Percentiles rank a stretch among this genome's conserved stretches.
These are phyloP conservation scores for Brachypteracias leptosomus DNA, from an alignment of 2,113 vertebrate genomes.

Conservation along the genomic window DNA sequence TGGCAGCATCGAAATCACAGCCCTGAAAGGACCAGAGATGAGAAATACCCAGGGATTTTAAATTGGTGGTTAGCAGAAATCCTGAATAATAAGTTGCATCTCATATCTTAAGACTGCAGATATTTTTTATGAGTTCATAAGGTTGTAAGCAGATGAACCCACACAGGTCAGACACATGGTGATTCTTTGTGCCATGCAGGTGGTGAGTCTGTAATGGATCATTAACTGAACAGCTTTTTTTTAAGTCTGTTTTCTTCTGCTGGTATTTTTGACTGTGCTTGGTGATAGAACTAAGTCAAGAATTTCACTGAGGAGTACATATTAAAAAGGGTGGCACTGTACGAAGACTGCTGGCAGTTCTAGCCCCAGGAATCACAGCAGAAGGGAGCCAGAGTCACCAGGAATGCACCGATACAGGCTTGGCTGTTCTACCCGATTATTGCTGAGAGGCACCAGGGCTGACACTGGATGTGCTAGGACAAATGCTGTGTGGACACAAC, in stretches of 20 bases:
- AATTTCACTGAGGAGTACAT: not conserved
- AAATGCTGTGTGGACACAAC: not conserved
- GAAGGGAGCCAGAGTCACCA: not conserved
- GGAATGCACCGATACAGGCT: not conserved
- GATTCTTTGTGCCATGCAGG: not conserved
- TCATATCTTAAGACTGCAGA: not conserved
- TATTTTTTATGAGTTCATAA: not conserved
- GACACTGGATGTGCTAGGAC: not conserved
- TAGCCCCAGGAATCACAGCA: not conserved
- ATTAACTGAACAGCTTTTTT: not conserved
- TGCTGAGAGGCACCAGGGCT: not conserved
- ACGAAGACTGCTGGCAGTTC: not conserved
- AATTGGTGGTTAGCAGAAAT: not conserved
- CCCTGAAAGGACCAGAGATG: not conserved
- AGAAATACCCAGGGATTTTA: constrained; percentile 14
- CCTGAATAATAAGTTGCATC: not conserved
- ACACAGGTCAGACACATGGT: not conserved
- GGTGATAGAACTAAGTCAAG: not conserved
- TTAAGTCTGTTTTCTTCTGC: not conserved
- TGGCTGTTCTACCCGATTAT: not conserved
- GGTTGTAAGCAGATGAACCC: not conserved
- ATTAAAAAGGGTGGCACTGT: no score
- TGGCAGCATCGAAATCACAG: constrained; percentile 32
- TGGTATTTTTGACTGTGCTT: not conserved
- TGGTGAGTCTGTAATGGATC: not conserved